A percentile compares a stretch with the other conserved stretches of the same genome.
Evolutionary conservation across 2,888 invertebrate genomes (phyloP).

Genomic region (Drepanosiphum platanoidis): DNA sequence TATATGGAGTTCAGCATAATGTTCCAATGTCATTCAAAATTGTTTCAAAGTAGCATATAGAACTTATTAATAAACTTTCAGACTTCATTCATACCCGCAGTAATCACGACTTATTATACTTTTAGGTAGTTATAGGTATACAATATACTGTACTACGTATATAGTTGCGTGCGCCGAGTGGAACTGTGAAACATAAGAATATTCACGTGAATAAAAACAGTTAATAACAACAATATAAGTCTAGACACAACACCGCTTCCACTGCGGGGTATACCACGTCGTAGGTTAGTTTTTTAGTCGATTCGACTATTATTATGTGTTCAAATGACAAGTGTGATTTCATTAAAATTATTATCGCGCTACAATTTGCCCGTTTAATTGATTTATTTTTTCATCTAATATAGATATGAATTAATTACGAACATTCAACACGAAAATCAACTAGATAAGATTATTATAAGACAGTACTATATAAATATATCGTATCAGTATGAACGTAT

Average conservation of each 20-base stretch:
- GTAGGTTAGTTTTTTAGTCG: neutral
- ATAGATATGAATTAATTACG: neutral
- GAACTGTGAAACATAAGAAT: neutral
- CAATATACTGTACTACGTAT: neutral
- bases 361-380: neutral
- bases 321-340: neutral
- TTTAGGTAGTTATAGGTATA: neutral
- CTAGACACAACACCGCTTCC: neutral
- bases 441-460: too few relatives aligned
- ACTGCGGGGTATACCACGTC: neutral
- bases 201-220: neutral
- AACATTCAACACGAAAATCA: too few relatives aligned
- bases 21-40: neutral
- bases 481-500: neutral
- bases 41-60: neutral
- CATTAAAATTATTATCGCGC: neutral
- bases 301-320: neutral
- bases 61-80: constrained; percentile 33
- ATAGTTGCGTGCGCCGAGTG: neutral
- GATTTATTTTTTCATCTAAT: neutral
- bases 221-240: neutral
- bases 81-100: constrained; percentile 8
- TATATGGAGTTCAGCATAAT: neutral
- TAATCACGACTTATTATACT: neutral
- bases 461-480: too few relatives aligned